Percentiles rank a stretch among this genome's conserved stretches.
Evolutionary conservation across 2,888 invertebrate species (phyloP).

Genomic region (Diarsia mendica): DNA sequence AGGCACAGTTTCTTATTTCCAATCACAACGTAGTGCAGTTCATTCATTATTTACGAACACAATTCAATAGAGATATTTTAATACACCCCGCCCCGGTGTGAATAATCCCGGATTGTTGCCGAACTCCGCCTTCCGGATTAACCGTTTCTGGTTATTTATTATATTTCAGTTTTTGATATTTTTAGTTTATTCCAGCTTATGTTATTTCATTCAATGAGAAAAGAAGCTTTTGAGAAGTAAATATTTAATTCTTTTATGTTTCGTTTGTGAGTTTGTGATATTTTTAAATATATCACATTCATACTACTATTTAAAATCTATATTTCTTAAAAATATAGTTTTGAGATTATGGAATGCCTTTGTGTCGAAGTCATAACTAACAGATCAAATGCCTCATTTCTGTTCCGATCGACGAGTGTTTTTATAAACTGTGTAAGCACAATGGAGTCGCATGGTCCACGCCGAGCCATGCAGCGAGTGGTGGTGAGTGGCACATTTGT

Average conservation of each 20-base stretch:
- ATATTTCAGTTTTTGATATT: slow-evolving; percentile 17
- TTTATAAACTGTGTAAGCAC: background rate
- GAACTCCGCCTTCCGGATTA: slow-evolving; percentile 20
- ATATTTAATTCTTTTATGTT: too few relatives aligned
- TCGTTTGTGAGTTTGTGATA: background rate
- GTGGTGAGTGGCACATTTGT: slow-evolving; percentile 1
- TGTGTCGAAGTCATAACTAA: background rate
- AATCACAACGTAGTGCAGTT: background rate
- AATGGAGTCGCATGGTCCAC: background rate
- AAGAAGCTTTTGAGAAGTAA: background rate
- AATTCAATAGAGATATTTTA: slow-evolving; percentile 1
- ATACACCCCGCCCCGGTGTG: background rate
- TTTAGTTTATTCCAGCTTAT: background rate
- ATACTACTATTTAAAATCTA: background rate
- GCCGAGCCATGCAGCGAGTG: background rate
- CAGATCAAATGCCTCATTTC: background rate
- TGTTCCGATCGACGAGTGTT: background rate
- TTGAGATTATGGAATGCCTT: background rate
- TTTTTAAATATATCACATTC: background rate
- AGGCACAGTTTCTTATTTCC: background rate
- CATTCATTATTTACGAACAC: background rate
- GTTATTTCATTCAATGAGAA: background rate
- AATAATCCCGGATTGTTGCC: slow-evolving; percentile 12
- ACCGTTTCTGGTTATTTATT: slow-evolving; percentile 3
- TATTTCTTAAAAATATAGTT: background rate